Conservation (phyloP, 2,113 vertebrate genomes). For the Vidua chalybeata region DNA sequence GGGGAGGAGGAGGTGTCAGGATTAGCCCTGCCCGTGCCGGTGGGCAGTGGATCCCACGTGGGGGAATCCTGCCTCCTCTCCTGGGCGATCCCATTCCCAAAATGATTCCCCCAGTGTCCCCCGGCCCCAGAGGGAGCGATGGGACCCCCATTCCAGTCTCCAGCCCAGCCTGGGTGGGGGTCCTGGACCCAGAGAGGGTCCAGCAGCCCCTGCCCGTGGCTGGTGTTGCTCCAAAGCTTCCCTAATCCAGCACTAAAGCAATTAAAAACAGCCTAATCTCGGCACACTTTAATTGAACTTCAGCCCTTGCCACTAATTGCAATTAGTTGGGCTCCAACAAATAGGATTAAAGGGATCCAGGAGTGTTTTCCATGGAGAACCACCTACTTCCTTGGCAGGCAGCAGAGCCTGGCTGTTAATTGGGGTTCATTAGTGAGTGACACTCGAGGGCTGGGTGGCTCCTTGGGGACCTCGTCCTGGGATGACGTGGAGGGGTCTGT, state of each 20-base stretch:
- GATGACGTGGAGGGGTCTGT: rapidly evolving
- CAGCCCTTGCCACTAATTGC: constrained; percentile 25
- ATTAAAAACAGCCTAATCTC: constrained; percentile 49
- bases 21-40: neutral
- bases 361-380: neutral
- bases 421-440: rapidly evolving
- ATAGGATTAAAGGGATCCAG: constrained; percentile 23
- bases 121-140: rapidly evolving
- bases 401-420: neutral
- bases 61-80: neutral
- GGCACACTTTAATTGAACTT: constrained; percentile 59
- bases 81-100: rapidly evolving
- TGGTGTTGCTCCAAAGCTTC: neutral
- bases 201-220: rapidly evolving
- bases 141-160: neutral
- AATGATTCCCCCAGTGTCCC: neutral
- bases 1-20: neutral
- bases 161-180: neutral
- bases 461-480: rapidly evolving
- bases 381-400: neutral
- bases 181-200: neutral
- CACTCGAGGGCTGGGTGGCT: neutral
- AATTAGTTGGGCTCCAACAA: constrained; percentile 26
- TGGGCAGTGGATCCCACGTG: rapidly evolving
- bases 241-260: constrained; percentile 54